Evolutionary conservation across 2,888 invertebrate genomes (phyloP).

Genomic region (Eupithecia centaureata): DNA sequence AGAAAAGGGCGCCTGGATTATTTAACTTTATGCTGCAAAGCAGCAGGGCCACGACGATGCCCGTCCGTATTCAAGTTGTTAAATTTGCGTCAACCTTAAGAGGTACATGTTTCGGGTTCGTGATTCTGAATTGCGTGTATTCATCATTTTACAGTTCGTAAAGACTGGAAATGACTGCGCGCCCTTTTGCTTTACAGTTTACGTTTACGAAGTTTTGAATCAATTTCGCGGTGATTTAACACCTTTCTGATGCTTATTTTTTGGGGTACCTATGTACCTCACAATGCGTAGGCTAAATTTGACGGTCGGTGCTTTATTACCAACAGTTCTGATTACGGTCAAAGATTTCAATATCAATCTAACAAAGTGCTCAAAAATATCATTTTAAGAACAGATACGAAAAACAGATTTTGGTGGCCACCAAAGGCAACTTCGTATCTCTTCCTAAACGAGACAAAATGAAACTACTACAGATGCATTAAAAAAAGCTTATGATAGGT

Average conservation of each 20-base stretch:
- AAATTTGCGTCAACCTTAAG: not conserved
- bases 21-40: no score
- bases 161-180: not conserved
- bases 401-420: no score
- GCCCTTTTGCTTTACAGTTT: not conserved
- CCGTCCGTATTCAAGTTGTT: not conserved
- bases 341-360: not conserved
- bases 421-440: no score
- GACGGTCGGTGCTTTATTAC: not conserved
- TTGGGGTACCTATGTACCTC: no score
- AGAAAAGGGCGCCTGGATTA: no score
- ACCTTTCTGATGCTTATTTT: not conserved
- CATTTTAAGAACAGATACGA: no score
- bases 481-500: no score
- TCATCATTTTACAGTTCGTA: constrained; percentile 7
- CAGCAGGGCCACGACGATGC: no score
- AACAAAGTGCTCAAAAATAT: not conserved
- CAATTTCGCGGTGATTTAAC: not conserved
- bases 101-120: not conserved
- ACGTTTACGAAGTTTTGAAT: not conserved
- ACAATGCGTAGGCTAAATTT: not conserved
- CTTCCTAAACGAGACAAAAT: no score
- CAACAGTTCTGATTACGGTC: not conserved
- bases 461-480: no score
- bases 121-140: constrained; percentile 6